Base-by-base conservation (phyloP, 2,113 vertebrate genomes). In the Semnornis frantzii region DNA sequence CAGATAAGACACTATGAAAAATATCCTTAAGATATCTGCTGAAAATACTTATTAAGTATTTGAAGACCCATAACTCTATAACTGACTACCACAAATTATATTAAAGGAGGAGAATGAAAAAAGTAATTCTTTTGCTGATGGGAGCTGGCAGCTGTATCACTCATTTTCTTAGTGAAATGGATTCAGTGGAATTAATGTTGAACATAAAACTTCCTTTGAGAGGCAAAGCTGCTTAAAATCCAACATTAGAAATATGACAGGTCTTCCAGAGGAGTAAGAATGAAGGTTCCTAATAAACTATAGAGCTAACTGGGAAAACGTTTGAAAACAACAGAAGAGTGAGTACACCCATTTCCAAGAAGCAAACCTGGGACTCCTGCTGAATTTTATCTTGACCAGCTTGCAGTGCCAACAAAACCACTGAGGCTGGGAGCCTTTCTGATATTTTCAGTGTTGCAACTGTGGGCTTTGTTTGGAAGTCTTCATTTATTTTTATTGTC, bases 151-250 rank as follows among this genome's bases (percentile, higher is more conserved):
- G 92, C 90, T 89, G 83, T 86, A 97, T 95, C 95, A 93, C 85
- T 94, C 94, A 94, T 82, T 94, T 97, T 95, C 82, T 90, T 85
- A 93, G 91, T 64, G 78, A 92, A 96, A 93, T 94, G 69, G 77
- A 68, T 95, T 93, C 77, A 34, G 50, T 12, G 5, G 85, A 94
- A 96, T 97, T 97, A 95, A 95, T 86, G 77, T 82, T 37, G 57
- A 87, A 92, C 87, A 95, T 97, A 95, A 97, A 96, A 93, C 72
- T 94, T 94, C 76, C 64, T 89, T 91, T 94, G 81, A 96, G 82
- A 86, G 83, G 70, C 34, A 95, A 93, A 95, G 89, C 88, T 91
- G 83, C 91, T 95, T 95, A 84, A 97, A 91, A 87, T 91, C 90
- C 58, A 83, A 81, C 76, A n/a, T 46, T 91, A 74, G 75, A 90